Evolutionary conservation across 2,888 invertebrate species (phyloP).

Genomic region (Nipponacmea schrenckii): DNA sequence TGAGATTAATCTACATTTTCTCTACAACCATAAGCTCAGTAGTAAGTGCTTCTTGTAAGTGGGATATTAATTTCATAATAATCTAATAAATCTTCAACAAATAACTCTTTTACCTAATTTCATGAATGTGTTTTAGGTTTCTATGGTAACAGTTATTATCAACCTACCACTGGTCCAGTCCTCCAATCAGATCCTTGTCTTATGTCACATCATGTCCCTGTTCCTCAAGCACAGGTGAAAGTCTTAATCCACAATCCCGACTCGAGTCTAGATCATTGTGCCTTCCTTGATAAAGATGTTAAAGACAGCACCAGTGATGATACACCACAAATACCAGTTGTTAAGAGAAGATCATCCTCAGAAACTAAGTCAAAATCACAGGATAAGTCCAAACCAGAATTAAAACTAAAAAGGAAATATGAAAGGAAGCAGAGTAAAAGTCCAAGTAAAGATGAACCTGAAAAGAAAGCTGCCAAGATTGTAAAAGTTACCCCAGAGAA

Average conservation of each 20-base stretch:
- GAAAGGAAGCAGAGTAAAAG: conserved; percentile 16
- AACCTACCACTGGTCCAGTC: conserved; percentile 33
- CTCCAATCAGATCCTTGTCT: conserved; percentile 40
- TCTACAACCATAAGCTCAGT: too few relatives aligned
- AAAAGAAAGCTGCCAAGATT: conserved; percentile 21
- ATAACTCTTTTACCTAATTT: too few relatives aligned
- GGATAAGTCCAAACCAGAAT: conserved; percentile 17
- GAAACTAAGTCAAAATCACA: conserved; percentile 19
- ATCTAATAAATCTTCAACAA: too few relatives aligned
- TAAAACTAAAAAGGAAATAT: conserved; percentile 16
- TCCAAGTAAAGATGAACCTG: conserved; percentile 16
- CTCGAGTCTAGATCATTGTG: conserved; percentile 32
- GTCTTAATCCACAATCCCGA: conserved; percentile 39
- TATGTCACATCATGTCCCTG: conserved; percentile 39
- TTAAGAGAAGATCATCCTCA: background rate
- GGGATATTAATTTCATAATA: too few relatives aligned
- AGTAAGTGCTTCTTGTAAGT: too few relatives aligned
- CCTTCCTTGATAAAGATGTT: conserved; percentile 20
- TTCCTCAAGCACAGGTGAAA: conserved; percentile 41
- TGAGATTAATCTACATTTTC: too few relatives aligned
- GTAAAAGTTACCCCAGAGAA: conserved; percentile 26
- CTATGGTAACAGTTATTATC: conserved; percentile 36
- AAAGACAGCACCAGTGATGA: conserved; percentile 13
- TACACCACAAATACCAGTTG: background rate
- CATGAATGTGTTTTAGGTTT: conserved; percentile 13